Evolutionary conservation across 2,113 vertebrate genomes (phyloP).

Genomic region (Sinocyclocheilus anophthalmus): DNA sequence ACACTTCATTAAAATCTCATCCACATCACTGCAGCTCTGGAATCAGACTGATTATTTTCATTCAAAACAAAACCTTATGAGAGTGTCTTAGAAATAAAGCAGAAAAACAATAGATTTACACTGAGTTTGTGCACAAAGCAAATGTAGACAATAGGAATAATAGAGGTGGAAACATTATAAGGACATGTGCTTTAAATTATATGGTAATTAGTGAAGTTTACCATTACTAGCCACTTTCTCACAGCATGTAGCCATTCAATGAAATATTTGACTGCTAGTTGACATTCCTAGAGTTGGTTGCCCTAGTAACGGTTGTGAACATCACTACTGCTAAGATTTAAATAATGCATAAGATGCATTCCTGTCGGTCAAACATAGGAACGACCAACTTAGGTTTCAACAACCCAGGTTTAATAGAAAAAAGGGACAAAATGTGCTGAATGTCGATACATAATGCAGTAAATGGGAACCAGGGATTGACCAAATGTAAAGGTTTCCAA

Average conservation of each 20-base stretch:
- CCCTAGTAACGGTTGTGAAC: neutral
- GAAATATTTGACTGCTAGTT: neutral
- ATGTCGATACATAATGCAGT: neutral
- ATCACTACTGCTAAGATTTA: neutral
- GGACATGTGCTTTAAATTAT: neutral
- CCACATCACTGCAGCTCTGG: neutral
- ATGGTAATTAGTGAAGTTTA: neutral
- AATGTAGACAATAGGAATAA: neutral
- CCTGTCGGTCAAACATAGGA: neutral
- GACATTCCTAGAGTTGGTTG: neutral
- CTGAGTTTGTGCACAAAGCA: neutral
- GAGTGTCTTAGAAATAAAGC: neutral
- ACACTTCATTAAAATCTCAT: constrained; percentile 26
- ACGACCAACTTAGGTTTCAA: neutral
- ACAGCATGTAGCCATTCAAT: neutral
- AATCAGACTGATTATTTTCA: neutral
- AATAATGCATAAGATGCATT: neutral
- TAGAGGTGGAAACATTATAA: neutral
- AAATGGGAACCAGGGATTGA: neutral
- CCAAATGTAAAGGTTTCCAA: neutral
- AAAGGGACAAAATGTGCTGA: too few species aligned
- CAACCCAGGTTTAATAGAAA: too few species aligned
- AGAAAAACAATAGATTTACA: neutral
- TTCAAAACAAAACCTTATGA: constrained; percentile 7
- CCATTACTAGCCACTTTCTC: neutral